Conservation (phyloP, 1,140 invertebrate genomes). For the Eurosta solidaginis region DNA sequence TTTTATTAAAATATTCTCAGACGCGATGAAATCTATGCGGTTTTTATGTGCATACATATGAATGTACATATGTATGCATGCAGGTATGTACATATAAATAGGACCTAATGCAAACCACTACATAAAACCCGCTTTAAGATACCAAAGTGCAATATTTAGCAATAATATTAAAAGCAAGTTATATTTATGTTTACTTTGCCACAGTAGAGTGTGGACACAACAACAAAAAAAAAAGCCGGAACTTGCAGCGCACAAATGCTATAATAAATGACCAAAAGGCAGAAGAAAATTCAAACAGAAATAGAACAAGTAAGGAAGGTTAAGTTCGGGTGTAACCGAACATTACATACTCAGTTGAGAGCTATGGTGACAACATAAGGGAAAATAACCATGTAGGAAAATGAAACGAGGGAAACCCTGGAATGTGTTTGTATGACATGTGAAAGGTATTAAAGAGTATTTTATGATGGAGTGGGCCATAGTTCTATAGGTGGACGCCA, state of each 20-base stretch:
- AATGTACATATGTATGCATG: background rate
- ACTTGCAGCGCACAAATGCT: background rate
- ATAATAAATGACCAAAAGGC: background rate
- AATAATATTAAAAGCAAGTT: conserved; percentile 17
- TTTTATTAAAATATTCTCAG: conserved; percentile 8
- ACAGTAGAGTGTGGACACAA: background rate
- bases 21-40: background rate
- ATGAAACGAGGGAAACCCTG: no score
- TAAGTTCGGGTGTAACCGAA: no score
- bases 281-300: background rate
- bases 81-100: background rate
- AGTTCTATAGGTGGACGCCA: no score
- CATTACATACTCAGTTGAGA: no score
- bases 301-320: no score
- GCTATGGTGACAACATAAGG: no score
- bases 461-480: no score
- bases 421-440: no score
- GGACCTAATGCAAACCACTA: background rate
- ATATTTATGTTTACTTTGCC: background rate
- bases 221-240: no score
- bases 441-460: no score
- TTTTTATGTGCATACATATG: background rate
- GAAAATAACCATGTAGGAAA: no score
- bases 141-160: conserved; percentile 5
- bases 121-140: conserved; percentile 12